These are phyloP conservation scores for Delichon dasypus DNA, from an alignment of 2,797 vertebrate species.

Conservation along the genomic window DNA sequence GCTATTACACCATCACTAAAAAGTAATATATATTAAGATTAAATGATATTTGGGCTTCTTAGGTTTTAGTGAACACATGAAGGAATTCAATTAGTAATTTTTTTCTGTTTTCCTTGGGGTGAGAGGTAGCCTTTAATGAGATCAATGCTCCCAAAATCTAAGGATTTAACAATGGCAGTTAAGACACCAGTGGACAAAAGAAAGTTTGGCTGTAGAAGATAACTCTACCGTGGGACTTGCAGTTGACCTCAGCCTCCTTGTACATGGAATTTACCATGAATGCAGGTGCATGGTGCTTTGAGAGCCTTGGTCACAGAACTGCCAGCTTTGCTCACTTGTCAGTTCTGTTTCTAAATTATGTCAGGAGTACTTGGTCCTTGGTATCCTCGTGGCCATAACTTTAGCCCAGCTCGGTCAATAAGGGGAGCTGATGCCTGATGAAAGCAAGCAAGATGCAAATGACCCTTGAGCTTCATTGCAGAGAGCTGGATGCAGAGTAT, in stretches of 20 bases:
- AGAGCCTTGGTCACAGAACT: background rate
- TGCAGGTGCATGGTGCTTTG: background rate
- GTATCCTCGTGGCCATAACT: background rate
- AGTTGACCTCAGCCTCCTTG: background rate
- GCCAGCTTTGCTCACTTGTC: background rate
- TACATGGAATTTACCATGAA: background rate
- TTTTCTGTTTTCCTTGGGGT: background rate
- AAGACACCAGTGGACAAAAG: background rate
- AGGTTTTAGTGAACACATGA: background rate
- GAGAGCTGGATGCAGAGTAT: background rate
- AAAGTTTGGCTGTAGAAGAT: background rate
- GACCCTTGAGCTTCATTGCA: background rate
- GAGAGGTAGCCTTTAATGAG: background rate
- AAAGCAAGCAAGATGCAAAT: background rate
- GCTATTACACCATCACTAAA: background rate
- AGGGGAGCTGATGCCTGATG: background rate
- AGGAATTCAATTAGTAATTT: background rate
- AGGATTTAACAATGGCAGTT: background rate
- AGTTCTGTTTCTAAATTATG: background rate
- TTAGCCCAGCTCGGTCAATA: background rate
- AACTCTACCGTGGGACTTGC: background rate
- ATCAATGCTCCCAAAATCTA: background rate
- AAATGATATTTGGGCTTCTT: background rate
- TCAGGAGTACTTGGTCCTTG: background rate
- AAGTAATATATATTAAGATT: background rate